Conservation (phyloP, 2,888 invertebrate genomes). For the Mesorhabditis belari region DNA sequence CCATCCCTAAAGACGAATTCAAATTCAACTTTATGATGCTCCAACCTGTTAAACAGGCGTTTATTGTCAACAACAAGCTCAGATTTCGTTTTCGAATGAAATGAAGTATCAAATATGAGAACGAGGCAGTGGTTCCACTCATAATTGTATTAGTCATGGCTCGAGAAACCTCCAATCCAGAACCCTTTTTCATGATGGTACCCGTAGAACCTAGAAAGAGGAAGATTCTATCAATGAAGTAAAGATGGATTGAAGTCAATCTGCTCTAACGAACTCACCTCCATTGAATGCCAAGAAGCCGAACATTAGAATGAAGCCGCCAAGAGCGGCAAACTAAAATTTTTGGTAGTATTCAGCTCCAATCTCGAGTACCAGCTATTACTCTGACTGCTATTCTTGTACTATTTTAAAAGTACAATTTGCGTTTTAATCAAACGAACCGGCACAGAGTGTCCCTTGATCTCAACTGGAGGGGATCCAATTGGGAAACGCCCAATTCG, state of each 20-base stretch:
- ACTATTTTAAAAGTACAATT: no score
- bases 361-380: not conserved
- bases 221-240: conserved; percentile 54
- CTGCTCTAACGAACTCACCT: conserved; percentile 55
- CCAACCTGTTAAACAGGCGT: conserved; percentile 58
- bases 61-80: conserved; percentile 58
- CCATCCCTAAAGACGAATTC: conserved; percentile 45
- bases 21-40: not conserved
- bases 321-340: conserved; percentile 58
- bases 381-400: not conserved
- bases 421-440: conserved; percentile 48
- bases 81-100: conserved; percentile 54
- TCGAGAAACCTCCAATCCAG: conserved; percentile 52
- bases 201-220: conserved; percentile 20
- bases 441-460: conserved; percentile 56
- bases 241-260: no score
- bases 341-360: conserved; percentile 5
- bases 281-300: conserved; percentile 62
- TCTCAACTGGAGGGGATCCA: conserved; percentile 39
- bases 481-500: conserved; percentile 58
- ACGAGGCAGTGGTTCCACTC: conserved; percentile 58
- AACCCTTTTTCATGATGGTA: not conserved
- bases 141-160: conserved; percentile 59
- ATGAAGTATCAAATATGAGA: conserved; percentile 54
- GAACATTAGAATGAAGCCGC: conserved; percentile 60